phyloP scores from a whole-genome alignment of 2,888 invertebrate species.

The Chirona hameri region DNA sequence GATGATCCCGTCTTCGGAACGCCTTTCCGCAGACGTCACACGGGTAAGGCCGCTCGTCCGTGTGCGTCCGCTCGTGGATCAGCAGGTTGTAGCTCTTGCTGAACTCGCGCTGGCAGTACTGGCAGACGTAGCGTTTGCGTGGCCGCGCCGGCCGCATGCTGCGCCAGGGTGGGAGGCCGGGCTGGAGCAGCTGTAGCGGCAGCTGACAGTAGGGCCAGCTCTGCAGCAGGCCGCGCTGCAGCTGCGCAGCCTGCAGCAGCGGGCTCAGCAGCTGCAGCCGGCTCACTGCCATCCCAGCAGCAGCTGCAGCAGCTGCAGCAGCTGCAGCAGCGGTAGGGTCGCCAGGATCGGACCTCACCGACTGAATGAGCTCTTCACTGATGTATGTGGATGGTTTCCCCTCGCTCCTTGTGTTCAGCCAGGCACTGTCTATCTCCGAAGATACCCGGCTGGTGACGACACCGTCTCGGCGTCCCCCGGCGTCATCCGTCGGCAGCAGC shows the following conservation, averaged over 20 bases:
- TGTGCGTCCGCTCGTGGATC: conserved; percentile 56
- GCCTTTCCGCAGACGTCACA: conserved; percentile 55
- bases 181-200: not conserved
- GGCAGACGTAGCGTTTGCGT: conserved; percentile 53
- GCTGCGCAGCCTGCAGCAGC: conserved; percentile 3
- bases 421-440: not conserved
- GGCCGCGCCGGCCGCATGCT: not conserved
- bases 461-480: not conserved
- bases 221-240: not conserved
- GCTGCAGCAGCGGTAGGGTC: not conserved
- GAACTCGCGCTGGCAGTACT: conserved; percentile 53
- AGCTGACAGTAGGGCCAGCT: not conserved
- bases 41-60: conserved; percentile 55
- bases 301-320: not conserved
- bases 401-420: too few species aligned
- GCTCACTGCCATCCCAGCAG: not conserved
- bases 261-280: conserved; percentile 4
- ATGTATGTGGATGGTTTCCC: too few species aligned
- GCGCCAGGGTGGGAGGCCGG: not conserved
- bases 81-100: conserved; percentile 56
- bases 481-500: not conserved
- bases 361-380: too few species aligned
- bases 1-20: conserved; percentile 53
- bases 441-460: not conserved
- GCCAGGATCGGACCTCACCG: not conserved